Evolutionary conservation across 2,113 vertebrate species (phyloP).

Genomic region (Mesembrinibis cayennensis): DNA sequence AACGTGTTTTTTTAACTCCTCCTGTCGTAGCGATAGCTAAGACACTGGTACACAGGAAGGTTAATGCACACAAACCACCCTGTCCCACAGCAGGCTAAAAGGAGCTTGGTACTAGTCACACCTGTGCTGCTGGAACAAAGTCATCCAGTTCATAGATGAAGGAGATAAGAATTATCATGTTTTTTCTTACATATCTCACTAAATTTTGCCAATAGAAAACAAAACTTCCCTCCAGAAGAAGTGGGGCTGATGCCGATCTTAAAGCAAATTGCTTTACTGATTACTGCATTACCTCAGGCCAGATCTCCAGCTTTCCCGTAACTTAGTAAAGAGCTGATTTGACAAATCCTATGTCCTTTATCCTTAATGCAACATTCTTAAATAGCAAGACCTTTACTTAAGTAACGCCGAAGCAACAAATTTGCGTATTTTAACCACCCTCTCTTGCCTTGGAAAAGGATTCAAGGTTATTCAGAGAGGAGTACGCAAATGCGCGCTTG

Average conservation of each 20-base stretch:
- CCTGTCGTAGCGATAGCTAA: background rate
- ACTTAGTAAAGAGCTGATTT: too few species aligned
- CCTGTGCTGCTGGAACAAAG: background rate
- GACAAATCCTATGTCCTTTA: background rate
- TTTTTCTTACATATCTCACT: fast-evolving
- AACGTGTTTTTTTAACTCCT: background rate
- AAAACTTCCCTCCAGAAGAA: background rate
- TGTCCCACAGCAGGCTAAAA: background rate
- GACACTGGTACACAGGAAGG: background rate
- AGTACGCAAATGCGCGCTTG: background rate
- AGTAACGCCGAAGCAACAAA: background rate
- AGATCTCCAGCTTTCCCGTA: background rate
- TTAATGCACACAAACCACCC: background rate
- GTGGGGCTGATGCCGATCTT: background rate
- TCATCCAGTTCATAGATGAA: background rate
- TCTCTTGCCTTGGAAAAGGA: background rate
- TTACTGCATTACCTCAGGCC: background rate
- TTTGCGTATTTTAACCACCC: background rate
- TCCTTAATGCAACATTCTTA: background rate
- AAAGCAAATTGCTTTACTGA: background rate
- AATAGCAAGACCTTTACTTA: background rate
- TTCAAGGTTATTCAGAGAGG: background rate
- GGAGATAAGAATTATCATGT: background rate
- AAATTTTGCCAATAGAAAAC: background rate
- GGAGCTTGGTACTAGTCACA: background rate